Conservation (phyloP, 2,888 invertebrate species). For the Pemphredon lugubris region DNA sequence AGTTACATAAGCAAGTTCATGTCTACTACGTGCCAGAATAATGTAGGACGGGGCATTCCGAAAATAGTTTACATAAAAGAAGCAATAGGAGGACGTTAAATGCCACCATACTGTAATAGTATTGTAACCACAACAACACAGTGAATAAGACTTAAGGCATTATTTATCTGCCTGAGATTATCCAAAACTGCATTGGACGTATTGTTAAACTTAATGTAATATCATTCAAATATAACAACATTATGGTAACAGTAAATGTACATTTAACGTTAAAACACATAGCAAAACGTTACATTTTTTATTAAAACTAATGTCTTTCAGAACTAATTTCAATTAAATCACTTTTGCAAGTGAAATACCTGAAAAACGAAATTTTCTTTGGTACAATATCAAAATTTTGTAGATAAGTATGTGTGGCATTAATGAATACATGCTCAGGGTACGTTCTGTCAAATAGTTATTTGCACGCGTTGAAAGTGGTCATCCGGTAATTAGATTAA, state of each 20-base stretch:
- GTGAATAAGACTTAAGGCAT: neutral
- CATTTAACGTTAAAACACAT: too few species aligned
- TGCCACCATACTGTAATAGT: conserved; percentile 8
- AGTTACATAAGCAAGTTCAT: conserved; percentile 67
- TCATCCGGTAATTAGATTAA: conserved; percentile 6
- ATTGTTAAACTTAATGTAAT: too few species aligned
- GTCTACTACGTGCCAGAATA: conserved; percentile 71
- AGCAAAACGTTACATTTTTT: too few species aligned
- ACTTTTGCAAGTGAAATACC: neutral
- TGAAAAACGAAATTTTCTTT: neutral
- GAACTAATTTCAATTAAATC: too few species aligned
- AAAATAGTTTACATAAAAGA: conserved; percentile 74
- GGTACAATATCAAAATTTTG: too few species aligned
- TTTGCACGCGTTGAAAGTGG: neutral
- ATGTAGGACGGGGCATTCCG: conserved; percentile 75
- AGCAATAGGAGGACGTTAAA: conserved; percentile 32
- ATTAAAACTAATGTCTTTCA: too few species aligned
- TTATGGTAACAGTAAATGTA: too few species aligned
- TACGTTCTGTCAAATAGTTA: conserved; percentile 2
- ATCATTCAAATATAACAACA: too few species aligned
- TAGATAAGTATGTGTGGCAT: neutral
- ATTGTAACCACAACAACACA: neutral
- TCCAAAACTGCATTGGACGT: too few species aligned
- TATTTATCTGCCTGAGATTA: neutral
- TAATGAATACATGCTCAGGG: neutral